Conservation (phyloP, 37 sponge, comb jelly and placozoan genomes). For the Lycopodina hypogea region DNA sequence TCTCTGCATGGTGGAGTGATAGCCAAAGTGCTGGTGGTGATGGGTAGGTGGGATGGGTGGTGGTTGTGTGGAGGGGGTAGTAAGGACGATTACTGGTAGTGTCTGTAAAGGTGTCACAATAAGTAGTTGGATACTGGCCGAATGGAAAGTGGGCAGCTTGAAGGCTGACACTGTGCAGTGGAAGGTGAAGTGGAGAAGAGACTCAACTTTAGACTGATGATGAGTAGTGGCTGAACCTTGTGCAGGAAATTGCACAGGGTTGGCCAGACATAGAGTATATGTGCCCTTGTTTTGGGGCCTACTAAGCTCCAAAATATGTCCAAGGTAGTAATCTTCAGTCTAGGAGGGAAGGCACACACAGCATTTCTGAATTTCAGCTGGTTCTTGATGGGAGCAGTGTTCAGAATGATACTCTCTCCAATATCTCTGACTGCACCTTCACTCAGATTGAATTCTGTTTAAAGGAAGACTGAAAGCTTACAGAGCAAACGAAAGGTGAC, state of each 20-base stretch:
- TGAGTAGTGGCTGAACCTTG: too few relatives aligned
- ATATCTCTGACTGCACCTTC: too few relatives aligned
- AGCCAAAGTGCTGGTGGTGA: conserved; percentile 22
- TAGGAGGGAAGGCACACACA: conserved; percentile 1
- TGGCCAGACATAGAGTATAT: background rate
- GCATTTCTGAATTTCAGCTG: background rate
- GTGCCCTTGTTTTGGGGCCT: background rate
- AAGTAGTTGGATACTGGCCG: too few relatives aligned
- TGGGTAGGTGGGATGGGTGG: background rate
- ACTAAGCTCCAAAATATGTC: conserved; percentile 6
- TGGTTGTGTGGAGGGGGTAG: background rate
- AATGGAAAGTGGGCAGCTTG: too few relatives aligned
- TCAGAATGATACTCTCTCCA: conserved; percentile 10
- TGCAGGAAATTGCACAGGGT: too few relatives aligned
- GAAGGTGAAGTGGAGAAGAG: too few relatives aligned
- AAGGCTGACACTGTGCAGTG: too few relatives aligned
- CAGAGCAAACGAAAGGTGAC: too few relatives aligned
- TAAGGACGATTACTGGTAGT: background rate
- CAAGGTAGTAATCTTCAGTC: background rate
- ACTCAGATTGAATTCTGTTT: too few relatives aligned
- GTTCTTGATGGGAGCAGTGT: background rate
- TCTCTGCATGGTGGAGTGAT: conserved; percentile 19
- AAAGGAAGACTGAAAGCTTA: too few relatives aligned
- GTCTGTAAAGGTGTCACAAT: too few relatives aligned
- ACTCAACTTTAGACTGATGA: too few relatives aligned